Percentiles rank a stretch among this genome's conserved stretches.
phyloP scores from a whole-genome alignment of 1,140 invertebrate species.

The Vollenhovia emeryi region DNA sequence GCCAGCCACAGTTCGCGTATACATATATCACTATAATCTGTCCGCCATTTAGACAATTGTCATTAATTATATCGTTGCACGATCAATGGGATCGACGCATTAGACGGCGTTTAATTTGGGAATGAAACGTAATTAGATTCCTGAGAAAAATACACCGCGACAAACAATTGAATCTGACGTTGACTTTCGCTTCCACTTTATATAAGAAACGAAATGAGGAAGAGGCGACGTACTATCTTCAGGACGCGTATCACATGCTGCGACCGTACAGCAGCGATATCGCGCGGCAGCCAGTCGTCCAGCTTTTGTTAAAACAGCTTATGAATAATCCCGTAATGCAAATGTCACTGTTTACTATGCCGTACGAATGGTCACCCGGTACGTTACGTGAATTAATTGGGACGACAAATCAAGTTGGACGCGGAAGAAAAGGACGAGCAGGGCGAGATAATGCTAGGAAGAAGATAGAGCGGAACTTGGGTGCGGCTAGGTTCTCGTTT shows the following conservation, averaged over 20 bases:
- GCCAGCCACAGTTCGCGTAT: not conserved
- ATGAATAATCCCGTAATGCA: constrained; percentile 36
- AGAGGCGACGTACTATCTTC: not conserved
- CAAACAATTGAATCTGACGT: not conserved
- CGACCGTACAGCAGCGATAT: not conserved
- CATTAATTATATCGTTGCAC: constrained; percentile 54
- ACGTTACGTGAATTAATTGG: constrained; percentile 39
- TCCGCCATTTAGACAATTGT: constrained; percentile 21
- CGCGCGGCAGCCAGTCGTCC: not conserved
- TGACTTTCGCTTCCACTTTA: not conserved
- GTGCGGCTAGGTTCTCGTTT: constrained; percentile 14
- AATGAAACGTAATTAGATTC: not conserved
- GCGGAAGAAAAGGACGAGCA: not conserved
- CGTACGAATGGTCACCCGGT: not conserved
- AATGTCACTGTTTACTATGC: constrained; percentile 32
- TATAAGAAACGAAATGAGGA: not conserved
- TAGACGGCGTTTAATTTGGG: not conserved
- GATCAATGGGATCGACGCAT: constrained; percentile 12
- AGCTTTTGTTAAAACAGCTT: constrained; percentile 38
- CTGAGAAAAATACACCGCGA: not conserved
- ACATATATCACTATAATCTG: constrained; percentile 43
- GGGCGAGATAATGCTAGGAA: not conserved
- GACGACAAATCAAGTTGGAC: constrained; percentile 43
- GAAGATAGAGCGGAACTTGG: constrained; percentile 9
- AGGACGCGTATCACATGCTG: not conserved